These are phyloP conservation scores for Selene dorsalis DNA, from an alignment of 2,797 vertebrate genomes.

Conservation along the genomic window DNA sequence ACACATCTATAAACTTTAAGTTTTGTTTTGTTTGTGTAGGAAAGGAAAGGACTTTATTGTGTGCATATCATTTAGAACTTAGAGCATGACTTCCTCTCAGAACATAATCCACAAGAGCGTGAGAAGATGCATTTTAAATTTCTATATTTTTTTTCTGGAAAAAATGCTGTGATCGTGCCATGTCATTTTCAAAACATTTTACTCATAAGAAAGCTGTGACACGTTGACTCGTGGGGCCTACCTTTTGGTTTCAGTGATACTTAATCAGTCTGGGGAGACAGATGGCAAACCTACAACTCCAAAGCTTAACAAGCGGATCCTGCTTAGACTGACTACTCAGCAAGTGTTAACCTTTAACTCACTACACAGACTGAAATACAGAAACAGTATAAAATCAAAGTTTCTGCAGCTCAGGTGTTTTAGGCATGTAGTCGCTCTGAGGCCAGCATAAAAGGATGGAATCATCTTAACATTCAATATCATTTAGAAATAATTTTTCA, in stretches of 20 bases:
- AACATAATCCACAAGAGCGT: neutral
- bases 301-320: constrained; percentile 42
- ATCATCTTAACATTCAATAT: too few relatives aligned
- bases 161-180: neutral
- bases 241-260: constrained; percentile 48
- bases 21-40: too few relatives aligned
- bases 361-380: constrained; percentile 4
- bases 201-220: neutral
- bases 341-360: constrained; percentile 53
- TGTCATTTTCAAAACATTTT: neutral
- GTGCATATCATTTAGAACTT: neutral
- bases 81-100: neutral
- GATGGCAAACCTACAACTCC: constrained; percentile 64
- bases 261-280: constrained; percentile 60
- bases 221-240: neutral
- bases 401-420: neutral
- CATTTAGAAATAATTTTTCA: too few relatives aligned
- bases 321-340: constrained; percentile 34
- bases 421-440: neutral
- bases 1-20: neutral
- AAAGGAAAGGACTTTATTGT: too few relatives aligned
- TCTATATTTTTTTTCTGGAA: fast-evolving
- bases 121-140: neutral
- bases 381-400: neutral
- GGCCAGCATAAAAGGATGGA: neutral